Evolutionary conservation across 2,888 invertebrate genomes (phyloP), one percentile per base, ranked within the genome.

Genomic region (Monoplex corrugatus): DNA sequence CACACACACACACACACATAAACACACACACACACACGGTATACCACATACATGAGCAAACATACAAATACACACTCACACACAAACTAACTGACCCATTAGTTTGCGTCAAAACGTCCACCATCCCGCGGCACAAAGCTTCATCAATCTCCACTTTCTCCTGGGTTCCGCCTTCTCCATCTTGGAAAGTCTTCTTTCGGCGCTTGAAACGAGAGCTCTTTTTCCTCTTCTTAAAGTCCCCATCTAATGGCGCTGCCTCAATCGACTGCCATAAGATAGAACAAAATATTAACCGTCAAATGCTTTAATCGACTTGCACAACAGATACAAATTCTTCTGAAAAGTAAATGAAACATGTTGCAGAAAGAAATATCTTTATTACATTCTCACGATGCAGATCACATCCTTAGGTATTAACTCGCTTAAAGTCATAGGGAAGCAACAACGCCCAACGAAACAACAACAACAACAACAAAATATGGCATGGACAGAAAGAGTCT

Each of bases 51-150:
- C 85, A 50, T 44, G 19, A 50, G n/a, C 8, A 50, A n/a, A 44
- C 83, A 83, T 5, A 83, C 2, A 83, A 16, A 40, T 0, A 68
- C 63, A 38, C 16, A 68, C 35, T 83, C 19, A 84, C 43, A 43
- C 23, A 80, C 80, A 80, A 19, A 88, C 44, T n/a, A n/a, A 78
- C 91, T 68, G 83, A 92, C 90, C 90, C 91, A 50, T 89, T 92
- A 5, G 88, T 90, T 57, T 92, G 91, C 57, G 92, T 50, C 45
- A 94, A 90, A 75, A 92, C 92, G 68, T 94, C 93, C 3, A 91
- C 91, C 91, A 94, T 91, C 19, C 94, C 93, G 28, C 90, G 86
- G 68, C 85, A 87, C 40, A 90, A 16, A 28, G 90, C 89, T 16
- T 90, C 89, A 23, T 91, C 91, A 16, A 89, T 68, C 44, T 90